A percentile compares a stretch with the other conserved stretches of the same genome.
These are phyloP conservation scores for Monopterus albus DNA, from an alignment of 2,113 vertebrate species.

Conservation along the genomic window DNA sequence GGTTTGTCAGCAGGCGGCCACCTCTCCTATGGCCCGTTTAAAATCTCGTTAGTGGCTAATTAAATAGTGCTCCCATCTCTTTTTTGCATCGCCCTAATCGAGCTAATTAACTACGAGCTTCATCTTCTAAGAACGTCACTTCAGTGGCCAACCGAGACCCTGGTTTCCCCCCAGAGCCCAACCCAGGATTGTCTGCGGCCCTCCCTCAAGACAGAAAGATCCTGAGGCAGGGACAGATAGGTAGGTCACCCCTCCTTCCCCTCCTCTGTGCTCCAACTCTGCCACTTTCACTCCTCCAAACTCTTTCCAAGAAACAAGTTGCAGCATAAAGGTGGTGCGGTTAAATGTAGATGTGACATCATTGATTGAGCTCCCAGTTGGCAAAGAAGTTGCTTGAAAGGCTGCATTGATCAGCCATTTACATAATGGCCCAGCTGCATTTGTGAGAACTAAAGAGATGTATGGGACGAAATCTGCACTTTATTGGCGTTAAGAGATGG, in stretches of 20 bases:
- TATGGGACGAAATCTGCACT: constrained; percentile 24
- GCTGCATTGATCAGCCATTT: constrained; percentile 47
- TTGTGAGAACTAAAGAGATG: constrained; percentile 41
- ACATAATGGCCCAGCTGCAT: constrained; percentile 48
- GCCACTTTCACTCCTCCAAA: constrained; percentile 43
- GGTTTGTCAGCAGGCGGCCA: constrained; percentile 70
- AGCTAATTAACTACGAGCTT: constrained; percentile 80
- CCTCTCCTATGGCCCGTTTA: constrained; percentile 80
- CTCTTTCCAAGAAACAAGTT: constrained; percentile 62
- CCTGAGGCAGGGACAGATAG: constrained; percentile 67
- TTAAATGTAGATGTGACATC: constrained; percentile 67
- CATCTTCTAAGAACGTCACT: constrained; percentile 81
- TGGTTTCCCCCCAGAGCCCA: constrained; percentile 61
- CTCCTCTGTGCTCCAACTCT: constrained; percentile 18
- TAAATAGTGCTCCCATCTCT: constrained; percentile 79
- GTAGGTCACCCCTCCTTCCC: constrained; percentile 67
- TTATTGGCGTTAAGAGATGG: constrained; percentile 19
- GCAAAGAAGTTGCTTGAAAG: constrained; percentile 29
- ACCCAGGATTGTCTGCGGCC: constrained; percentile 71
- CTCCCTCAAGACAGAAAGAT: constrained; percentile 72
- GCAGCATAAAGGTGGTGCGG: constrained; percentile 33
- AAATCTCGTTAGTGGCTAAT: constrained; percentile 85
- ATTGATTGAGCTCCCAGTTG: constrained; percentile 51
- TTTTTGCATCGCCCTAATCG: constrained; percentile 79
- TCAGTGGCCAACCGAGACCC: constrained; percentile 68